Conservation (phyloP, 1,140 invertebrate species). For the Cephus cinctus region DNA sequence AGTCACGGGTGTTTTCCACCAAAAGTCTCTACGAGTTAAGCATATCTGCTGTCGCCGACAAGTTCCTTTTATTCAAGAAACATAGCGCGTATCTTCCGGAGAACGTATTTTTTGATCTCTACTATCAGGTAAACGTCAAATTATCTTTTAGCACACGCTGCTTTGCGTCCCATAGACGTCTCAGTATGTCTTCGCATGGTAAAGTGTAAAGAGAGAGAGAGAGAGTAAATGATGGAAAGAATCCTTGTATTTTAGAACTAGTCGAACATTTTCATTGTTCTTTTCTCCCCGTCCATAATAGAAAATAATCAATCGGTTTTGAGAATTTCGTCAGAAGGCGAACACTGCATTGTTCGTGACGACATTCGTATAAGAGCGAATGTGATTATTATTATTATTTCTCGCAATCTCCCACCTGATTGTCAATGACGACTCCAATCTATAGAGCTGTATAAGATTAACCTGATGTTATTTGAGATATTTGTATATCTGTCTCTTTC, state of each 20-base stretch:
- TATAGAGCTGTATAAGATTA: too few relatives aligned
- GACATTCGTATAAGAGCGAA: not conserved
- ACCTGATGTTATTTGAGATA: too few relatives aligned
- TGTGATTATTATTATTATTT: slow-evolving; percentile 32
- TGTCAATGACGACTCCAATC: too few relatives aligned
- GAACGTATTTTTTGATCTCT: slow-evolving; percentile 65
- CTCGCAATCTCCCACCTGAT: slow-evolving; percentile 38
- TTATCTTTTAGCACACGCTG: too few relatives aligned
- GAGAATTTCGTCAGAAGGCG: not conserved
- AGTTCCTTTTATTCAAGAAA: slow-evolving; percentile 35
- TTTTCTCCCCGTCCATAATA: too few relatives aligned
- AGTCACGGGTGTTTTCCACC: slow-evolving; percentile 49
- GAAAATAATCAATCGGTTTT: not conserved
- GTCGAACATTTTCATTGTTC: too few relatives aligned
- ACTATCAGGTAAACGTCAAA: slow-evolving; percentile 61
- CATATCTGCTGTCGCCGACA: slow-evolving; percentile 51
- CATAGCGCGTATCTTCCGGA: slow-evolving; percentile 55
- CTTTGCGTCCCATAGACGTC: too few relatives aligned
- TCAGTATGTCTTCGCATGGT: too few relatives aligned
- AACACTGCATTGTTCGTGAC: not conserved
- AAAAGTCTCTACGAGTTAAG: slow-evolving; percentile 61
- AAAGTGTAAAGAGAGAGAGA: too few relatives aligned
- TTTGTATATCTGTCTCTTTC: too few relatives aligned
- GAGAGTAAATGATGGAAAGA: too few relatives aligned
- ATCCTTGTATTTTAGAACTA: too few relatives aligned